Base-by-base conservation (phyloP, 1,140 invertebrate genomes). In the Uloborus diversus region DNA sequence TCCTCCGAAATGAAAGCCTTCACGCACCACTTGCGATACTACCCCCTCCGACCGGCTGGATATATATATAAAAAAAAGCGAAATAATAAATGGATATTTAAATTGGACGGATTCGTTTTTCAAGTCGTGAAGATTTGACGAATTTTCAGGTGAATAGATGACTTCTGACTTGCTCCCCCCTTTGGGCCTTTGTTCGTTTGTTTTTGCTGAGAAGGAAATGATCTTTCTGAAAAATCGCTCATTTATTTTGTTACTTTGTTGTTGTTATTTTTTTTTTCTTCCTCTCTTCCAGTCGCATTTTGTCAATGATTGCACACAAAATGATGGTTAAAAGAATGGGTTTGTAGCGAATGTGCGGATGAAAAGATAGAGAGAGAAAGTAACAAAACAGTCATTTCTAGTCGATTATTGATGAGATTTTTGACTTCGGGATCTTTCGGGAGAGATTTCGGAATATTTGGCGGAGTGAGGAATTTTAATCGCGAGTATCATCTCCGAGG, bases 1-100 rank as follows among this genome's bases (percentile, higher is more conserved):
- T 35, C 62, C 28, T n/a, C 32, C 65, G 59, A 78, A 78, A 78
- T 78, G 62, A 78, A 78, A 65, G 62, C 35, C 73, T 65, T 78
- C 28, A 66, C 73, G 61, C 73, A 37, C 32, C 73, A 30, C 73
- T 65, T 51, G 42, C 47, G 25, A 13, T 20, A 28, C 25, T 59
- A 35, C 35, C 14, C 42, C 57, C 71, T 53, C 25, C 49, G 13
- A 14, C 49, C 13, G n/a, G n/a, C n/a, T n/a, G n/a, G n/a, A n/a
- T n/a, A n/a, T n/a, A n/a, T n/a, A n/a, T n/a, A n/a, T n/a, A n/a
- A n/a, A n/a, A n/a, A n/a, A n/a, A n/a, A n/a, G n/a, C 42, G n/a
- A 35, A 78, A 65, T 65, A 78, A 78, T 65, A 78, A 78, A 78
- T 66, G 73, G 73, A 78, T 78, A 78, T 78, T 78, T 78, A 78